Evolutionary conservation across 2,888 invertebrate species (phyloP), one percentile per base, ranked within the genome.

Genomic region (Nezara viridula): DNA sequence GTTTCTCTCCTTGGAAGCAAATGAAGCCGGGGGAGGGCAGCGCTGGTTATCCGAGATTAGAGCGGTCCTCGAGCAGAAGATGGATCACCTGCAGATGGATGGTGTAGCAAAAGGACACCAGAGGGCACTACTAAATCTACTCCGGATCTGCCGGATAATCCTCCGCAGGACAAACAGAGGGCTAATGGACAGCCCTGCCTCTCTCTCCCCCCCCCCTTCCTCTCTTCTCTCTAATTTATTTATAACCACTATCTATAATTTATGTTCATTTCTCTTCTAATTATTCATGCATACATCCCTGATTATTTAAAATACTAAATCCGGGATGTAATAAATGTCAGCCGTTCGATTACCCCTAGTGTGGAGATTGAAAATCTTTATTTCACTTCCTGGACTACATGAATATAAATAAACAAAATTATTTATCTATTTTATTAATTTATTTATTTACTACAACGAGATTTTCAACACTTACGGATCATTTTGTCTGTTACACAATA

Each of bases 11-110:
- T 60, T 27, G 2, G 10, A 60, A 27, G 60, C 60, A 60, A 27
- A 60, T 60, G 27, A 27, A 60, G 60, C 27, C 60, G 60, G 4
- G 14, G 24, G 60, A 60, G 27, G 21, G 1, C 7, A 77, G 77
- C 14, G 7, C 24, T 77, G 40, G 6, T 77, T 40, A 77, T 24
- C 77, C 77, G 40, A 77, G 77, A 77, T 77, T 77, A 77, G 40
- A 5, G 40, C 77, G 77, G 77, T 37, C 37, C 77, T 77, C 77
- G 40, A 60, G 27, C 27, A 7, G 37, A 77, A 77, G 77, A 77
- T 77, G 77, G 77, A 77, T 77, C 7, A 77, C 77, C 77, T 40
- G 40, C 40, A 77, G 77, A 77, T 77, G 77, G 77, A 77, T 77
- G 77, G 77, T 40, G 77, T 40, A 77, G 77, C 40, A 21, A 77